phyloP scores from a whole-genome alignment of 2,888 invertebrate species.

The Chesias legatella region DNA sequence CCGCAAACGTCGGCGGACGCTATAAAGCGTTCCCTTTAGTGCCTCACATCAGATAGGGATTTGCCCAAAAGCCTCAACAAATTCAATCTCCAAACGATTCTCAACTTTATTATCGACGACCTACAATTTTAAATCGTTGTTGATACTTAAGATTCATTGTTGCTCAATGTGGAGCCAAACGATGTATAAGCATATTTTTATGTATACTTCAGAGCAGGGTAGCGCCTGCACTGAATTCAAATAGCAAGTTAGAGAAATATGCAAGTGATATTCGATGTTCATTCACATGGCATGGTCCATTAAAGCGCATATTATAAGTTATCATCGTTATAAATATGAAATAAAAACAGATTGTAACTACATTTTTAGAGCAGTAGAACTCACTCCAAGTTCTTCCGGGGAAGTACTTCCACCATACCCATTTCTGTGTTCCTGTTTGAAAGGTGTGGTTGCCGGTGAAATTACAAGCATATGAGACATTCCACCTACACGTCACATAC shows the following conservation, averaged over 20 bases:
- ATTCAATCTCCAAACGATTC: slow-evolving; percentile 21
- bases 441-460: no score
- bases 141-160: slow-evolving; percentile 7
- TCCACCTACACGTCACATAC: no score
- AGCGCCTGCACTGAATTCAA: slow-evolving; percentile 58
- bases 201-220: slow-evolving; percentile 48
- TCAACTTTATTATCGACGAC: slow-evolving; percentile 19
- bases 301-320: no score
- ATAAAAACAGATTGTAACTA: no score
- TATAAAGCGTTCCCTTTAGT: slow-evolving; percentile 39
- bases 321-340: no score
- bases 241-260: slow-evolving; percentile 50
- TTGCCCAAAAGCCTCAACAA: slow-evolving; percentile 35
- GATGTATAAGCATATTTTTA: slow-evolving; percentile 50
- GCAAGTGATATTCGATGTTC: slow-evolving; percentile 43
- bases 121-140: slow-evolving; percentile 8
- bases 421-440: no score
- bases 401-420: no score
- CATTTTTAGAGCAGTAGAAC: no score
- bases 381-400: no score
- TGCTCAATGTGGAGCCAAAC: slow-evolving; percentile 32
- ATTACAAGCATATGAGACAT: no score
- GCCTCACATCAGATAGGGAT: slow-evolving; percentile 41
- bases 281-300: no score
- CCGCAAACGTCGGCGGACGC: slow-evolving; percentile 30